These are phyloP conservation scores for Hippopotamus amphibius DNA, from an alignment of 2,113 vertebrate genomes.

Conservation along the genomic window DNA sequence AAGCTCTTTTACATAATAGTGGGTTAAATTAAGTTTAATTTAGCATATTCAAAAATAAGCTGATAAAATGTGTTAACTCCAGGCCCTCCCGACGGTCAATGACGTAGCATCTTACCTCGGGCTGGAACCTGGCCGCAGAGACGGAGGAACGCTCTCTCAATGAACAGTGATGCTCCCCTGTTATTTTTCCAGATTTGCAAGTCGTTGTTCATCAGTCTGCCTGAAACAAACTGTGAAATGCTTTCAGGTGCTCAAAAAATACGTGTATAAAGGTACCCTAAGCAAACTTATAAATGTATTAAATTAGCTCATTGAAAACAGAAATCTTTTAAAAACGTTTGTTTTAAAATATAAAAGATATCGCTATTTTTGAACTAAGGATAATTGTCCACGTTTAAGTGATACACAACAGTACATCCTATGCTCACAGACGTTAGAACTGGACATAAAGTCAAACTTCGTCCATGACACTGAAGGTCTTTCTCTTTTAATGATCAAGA, in stretches of 20 bases:
- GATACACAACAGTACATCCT: background rate
- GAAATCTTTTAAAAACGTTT: background rate
- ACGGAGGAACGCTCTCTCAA: background rate
- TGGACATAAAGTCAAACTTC: background rate
- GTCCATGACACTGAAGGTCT: background rate
- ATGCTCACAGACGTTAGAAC: background rate
- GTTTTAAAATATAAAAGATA: background rate
- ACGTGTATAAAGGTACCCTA: background rate
- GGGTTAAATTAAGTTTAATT: background rate
- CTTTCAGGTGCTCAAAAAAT: background rate
- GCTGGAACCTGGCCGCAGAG: rapidly evolving
- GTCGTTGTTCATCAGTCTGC: background rate
- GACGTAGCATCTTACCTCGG: rapidly evolving
- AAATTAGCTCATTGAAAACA: background rate
- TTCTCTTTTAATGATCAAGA: background rate
- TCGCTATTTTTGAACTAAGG: background rate
- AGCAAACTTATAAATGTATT: background rate
- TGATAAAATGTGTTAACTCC: background rate
- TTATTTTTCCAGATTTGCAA: background rate
- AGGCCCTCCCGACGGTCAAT: background rate
- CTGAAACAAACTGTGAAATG: background rate
- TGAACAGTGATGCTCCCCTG: rapidly evolving
- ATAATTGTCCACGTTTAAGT: background rate
- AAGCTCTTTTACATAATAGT: background rate
- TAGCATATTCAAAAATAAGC: background rate